Conservation (phyloP, 2,113 vertebrate genomes). For the Elanus axillaris region DNA sequence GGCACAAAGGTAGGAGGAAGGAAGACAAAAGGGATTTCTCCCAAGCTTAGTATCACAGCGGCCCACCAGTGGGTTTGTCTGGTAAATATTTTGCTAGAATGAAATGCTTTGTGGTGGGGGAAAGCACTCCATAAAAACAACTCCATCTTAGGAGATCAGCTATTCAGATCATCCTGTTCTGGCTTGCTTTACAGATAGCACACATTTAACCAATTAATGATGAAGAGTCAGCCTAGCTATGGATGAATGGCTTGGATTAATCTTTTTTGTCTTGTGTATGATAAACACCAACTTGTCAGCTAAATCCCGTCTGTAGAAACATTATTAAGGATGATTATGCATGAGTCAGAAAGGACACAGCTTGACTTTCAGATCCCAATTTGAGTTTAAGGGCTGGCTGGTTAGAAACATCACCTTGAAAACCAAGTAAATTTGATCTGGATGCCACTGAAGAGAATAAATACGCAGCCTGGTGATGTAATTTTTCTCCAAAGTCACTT, state of each 20-base stretch:
- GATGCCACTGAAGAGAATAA: conserved; percentile 22
- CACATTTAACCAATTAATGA: background rate
- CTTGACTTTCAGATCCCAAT: conserved; percentile 52
- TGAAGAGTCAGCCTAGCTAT: conserved; percentile 14
- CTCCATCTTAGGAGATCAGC: background rate
- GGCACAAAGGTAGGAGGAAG: background rate
- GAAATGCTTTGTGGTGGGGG: background rate
- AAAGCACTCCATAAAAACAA: background rate
- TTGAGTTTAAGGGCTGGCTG: conserved; percentile 36
- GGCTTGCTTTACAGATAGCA: background rate
- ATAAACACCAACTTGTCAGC: conserved; percentile 47
- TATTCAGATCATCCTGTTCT: background rate
- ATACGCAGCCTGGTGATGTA: background rate
- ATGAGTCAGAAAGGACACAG: conserved; percentile 47
- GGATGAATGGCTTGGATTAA: conserved; percentile 41
- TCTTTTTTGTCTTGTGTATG: conserved; percentile 25
- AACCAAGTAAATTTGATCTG: conserved; percentile 47
- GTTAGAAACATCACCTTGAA: conserved; percentile 51
- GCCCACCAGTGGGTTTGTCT: background rate
- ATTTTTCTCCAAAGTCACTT: conserved; percentile 22
- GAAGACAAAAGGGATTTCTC: background rate
- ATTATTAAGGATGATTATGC: conserved; percentile 40
- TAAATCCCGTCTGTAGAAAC: conserved; percentile 41
- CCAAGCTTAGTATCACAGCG: background rate
- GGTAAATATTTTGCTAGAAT: background rate